These are phyloP conservation scores for Lanistes nyassanus DNA, from an alignment of 1,140 invertebrate species.

Conservation along the genomic window DNA sequence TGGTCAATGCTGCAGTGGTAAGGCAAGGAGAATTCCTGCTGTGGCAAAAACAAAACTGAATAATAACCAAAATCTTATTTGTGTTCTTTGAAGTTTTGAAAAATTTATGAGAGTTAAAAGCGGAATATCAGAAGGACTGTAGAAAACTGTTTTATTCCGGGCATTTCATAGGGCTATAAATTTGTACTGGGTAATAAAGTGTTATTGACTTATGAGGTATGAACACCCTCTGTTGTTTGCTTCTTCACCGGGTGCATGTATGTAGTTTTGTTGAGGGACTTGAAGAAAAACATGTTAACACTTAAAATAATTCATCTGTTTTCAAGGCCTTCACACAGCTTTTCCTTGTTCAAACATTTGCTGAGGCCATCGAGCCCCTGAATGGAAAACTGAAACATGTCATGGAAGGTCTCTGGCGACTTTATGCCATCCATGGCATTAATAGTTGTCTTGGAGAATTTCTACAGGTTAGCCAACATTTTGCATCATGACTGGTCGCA, in stretches of 20 bases:
- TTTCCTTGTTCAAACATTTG: conserved; percentile 78
- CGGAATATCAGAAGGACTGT: neutral
- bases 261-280: neutral
- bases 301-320: neutral
- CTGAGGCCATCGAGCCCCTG: conserved; percentile 39
- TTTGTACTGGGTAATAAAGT: too few relatives aligned
- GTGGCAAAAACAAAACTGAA: neutral
- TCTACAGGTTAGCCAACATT: conserved; percentile 74
- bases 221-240: too few relatives aligned
- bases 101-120: neutral
- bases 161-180: neutral
- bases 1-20: conserved; percentile 80
- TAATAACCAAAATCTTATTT: neutral
- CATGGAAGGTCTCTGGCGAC: conserved; percentile 77
- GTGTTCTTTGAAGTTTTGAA: neutral
- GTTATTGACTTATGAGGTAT: too few relatives aligned
- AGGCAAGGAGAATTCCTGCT: neutral
- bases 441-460: conserved; percentile 81
- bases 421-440: conserved; percentile 83
- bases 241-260: neutral
- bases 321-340: conserved; percentile 79
- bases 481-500: neutral
- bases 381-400: conserved; percentile 73
- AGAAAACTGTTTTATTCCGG: neutral
- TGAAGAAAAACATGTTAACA: neutral